phyloP scores from a whole-genome alignment of 2,888 invertebrate species.

The Platyscelio sp. region DNA sequence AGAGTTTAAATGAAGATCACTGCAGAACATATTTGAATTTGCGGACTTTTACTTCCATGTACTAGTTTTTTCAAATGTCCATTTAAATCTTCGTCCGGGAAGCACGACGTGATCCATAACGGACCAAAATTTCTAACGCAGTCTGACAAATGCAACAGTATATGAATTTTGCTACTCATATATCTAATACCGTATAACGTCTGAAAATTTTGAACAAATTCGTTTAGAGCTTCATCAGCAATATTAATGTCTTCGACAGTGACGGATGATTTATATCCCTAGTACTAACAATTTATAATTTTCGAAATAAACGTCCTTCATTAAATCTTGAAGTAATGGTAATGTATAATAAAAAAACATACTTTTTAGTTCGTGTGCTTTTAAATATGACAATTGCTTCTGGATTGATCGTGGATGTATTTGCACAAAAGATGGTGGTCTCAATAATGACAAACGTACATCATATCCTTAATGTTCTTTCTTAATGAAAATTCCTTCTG shows the following conservation, averaged over 20 bases:
- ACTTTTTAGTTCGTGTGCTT: neutral
- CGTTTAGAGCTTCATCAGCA: neutral
- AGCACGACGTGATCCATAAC: neutral
- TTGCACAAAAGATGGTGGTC: neutral
- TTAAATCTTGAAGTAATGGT: neutral
- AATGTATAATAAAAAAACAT: neutral
- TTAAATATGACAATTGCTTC: neutral
- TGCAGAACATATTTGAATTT: neutral
- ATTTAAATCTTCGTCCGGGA: neutral
- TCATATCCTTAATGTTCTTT: neutral
- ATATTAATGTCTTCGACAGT: neutral
- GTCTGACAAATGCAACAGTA: neutral
- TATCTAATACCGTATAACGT: neutral
- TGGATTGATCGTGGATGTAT: neutral
- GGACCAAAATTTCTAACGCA: neutral
- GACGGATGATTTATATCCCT: neutral
- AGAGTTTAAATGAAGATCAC: neutral
- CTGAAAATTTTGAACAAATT: neutral
- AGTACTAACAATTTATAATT: neutral
- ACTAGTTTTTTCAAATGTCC: neutral
- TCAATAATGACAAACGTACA: neutral
- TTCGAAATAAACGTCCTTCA: neutral
- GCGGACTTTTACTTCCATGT: neutral
- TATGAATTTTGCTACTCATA: neutral
- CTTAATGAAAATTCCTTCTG: neutral